These are phyloP conservation scores for Passer montanus DNA, from an alignment of 2,113 vertebrate species.

Conservation along the genomic window DNA sequence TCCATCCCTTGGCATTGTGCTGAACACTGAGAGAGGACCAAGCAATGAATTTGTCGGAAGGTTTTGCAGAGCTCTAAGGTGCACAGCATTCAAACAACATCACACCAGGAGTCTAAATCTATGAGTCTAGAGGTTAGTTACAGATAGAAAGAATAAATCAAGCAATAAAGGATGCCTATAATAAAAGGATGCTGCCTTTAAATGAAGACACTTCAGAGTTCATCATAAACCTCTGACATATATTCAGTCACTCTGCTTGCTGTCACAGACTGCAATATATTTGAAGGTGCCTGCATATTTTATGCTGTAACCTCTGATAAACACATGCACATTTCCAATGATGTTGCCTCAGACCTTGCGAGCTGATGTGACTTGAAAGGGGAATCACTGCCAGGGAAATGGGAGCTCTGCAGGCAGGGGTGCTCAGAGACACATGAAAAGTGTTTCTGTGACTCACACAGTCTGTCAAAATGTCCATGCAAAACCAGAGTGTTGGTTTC, in stretches of 20 bases:
- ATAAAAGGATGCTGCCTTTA: constrained; percentile 30
- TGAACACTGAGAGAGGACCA: background rate
- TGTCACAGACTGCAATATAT: constrained; percentile 10
- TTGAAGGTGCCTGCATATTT: constrained; percentile 46
- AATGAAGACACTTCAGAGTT: constrained; percentile 56
- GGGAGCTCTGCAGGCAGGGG: background rate
- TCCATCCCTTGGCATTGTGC: constrained; percentile 1
- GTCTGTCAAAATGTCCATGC: background rate
- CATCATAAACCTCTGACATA: constrained; percentile 48
- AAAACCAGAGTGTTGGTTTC: background rate
- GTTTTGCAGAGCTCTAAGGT: background rate
- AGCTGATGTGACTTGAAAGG: constrained; percentile 8
- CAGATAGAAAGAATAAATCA: constrained; percentile 51
- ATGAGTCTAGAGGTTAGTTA: constrained; percentile 42
- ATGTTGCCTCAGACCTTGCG: constrained; percentile 3
- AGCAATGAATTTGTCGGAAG: constrained; percentile 30
- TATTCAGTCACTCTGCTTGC: constrained; percentile 45
- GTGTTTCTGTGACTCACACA: background rate
- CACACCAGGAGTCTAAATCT: constrained; percentile 45
- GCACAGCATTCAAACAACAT: background rate
- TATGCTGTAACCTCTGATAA: constrained; percentile 35
- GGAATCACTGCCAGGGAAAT: background rate
- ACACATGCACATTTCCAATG: constrained; percentile 30
- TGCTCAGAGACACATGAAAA: background rate
- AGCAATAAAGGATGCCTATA: constrained; percentile 34